Percentiles rank a stretch among this genome's conserved stretches.
Conservation (phyloP, 2,797 vertebrate genomes). For the Amniataba percoides region DNA sequence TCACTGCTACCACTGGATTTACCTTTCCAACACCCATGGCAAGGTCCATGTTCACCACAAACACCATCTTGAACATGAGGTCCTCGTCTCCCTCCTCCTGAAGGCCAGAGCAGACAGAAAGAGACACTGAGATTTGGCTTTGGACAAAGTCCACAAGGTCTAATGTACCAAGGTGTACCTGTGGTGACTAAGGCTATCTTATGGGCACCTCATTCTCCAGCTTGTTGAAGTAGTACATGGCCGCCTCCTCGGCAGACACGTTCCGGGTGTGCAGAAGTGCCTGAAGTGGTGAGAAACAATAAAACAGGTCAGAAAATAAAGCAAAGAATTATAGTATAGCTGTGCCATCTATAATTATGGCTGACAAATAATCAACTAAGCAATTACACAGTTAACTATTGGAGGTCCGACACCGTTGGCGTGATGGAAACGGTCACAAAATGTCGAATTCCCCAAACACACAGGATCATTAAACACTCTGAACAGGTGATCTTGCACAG, state of each 20-base stretch:
- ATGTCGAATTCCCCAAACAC: not conserved
- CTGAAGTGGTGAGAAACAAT: conserved; percentile 65
- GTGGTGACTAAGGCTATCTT: conserved; percentile 80
- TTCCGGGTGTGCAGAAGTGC: conserved; percentile 89
- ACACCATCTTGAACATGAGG: conserved; percentile 89
- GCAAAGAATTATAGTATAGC: not conserved
- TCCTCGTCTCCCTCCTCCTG: conserved; percentile 88
- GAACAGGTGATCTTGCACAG: too few species aligned
- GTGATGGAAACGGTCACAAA: not conserved
- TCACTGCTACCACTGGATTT: not conserved
- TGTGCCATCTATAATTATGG: not conserved
- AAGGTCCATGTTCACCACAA: conserved; percentile 91
- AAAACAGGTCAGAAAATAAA: not conserved
- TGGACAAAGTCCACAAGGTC: conserved; percentile 64
- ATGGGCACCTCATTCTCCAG: conserved; percentile 89
- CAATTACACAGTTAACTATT: not conserved
- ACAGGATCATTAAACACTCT: too few species aligned
- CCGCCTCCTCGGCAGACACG: conserved; percentile 89
- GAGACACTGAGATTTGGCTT: conserved; percentile 73
- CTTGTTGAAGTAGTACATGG: conserved; percentile 92
- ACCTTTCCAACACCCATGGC: conserved; percentile 90
- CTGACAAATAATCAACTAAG: not conserved
- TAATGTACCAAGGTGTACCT: conserved; percentile 76
- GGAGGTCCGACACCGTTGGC: not conserved
- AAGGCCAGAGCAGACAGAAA: conserved; percentile 37